phyloP scores from a whole-genome alignment of 2,888 invertebrate genomes.

The Ophion ellenae region DNA sequence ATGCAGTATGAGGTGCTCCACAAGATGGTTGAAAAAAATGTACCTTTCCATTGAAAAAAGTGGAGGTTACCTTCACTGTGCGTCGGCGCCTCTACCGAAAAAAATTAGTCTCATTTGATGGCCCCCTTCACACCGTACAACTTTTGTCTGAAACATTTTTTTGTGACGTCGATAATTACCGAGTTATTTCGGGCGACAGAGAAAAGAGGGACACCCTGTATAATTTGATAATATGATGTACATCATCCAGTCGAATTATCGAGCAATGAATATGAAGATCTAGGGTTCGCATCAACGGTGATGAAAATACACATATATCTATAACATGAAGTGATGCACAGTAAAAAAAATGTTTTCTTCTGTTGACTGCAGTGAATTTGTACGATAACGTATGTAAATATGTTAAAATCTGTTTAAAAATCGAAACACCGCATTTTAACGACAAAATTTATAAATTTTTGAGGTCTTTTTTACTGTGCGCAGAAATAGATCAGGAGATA shows the following conservation, averaged over 20 bases:
- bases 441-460: neutral
- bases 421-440: neutral
- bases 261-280: conserved; percentile 53
- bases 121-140: no score
- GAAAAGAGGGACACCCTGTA: neutral
- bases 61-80: no score
- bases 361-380: neutral
- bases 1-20: no score
- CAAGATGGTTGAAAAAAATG: no score
- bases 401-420: neutral
- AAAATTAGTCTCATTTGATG: no score
- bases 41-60: no score
- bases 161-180: no score
- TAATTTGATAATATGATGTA: conserved; percentile 26
- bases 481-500: conserved; percentile 10
- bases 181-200: no score
- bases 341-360: conserved; percentile 5
- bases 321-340: conserved; percentile 28
- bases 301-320: conserved; percentile 39
- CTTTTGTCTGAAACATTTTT: no score
- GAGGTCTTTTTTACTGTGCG: conserved; percentile 20
- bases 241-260: conserved; percentile 41
- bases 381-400: neutral
- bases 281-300: conserved; percentile 33
- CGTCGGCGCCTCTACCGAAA: no score